Evolutionary conservation across 2,888 invertebrate species (phyloP).

Genomic region (Eucriotettix oculatus): DNA sequence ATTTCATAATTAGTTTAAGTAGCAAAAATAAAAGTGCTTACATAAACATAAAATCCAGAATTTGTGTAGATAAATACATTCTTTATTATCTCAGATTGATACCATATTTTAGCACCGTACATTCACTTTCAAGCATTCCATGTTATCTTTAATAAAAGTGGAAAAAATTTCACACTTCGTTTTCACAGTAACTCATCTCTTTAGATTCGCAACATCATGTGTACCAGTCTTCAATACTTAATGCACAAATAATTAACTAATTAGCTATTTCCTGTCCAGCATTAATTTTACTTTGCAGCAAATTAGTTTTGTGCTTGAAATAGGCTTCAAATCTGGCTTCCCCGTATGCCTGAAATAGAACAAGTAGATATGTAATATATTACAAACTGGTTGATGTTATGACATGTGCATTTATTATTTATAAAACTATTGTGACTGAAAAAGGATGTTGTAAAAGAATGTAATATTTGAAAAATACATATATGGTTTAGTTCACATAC

Average conservation of each 20-base stretch:
- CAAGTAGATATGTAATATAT: not conserved
- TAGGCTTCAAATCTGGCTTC: constrained; percentile 6
- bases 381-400: no score
- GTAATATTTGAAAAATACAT: no score
- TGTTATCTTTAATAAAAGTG: not conserved
- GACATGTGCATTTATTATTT: no score
- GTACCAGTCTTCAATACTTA: not conserved
- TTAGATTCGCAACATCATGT: not conserved
- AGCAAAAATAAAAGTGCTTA: no score
- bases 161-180: not conserved
- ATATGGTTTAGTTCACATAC: no score
- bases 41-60: no score
- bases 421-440: no score
- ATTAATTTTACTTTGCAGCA: not conserved
- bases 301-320: constrained; percentile 5
- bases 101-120: not conserved
- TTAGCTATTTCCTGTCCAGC: not conserved
- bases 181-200: no score
- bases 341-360: constrained; percentile 7
- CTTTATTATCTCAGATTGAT: no score
- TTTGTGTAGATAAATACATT: no score
- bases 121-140: not conserved
- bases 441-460: no score
- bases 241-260: not conserved
- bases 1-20: not conserved